A percentile compares a stretch with the other conserved stretches of the same genome.
Evolutionary conservation across 2,888 invertebrate genomes (phyloP).

Genomic region (Opisthograptis luteolata): DNA sequence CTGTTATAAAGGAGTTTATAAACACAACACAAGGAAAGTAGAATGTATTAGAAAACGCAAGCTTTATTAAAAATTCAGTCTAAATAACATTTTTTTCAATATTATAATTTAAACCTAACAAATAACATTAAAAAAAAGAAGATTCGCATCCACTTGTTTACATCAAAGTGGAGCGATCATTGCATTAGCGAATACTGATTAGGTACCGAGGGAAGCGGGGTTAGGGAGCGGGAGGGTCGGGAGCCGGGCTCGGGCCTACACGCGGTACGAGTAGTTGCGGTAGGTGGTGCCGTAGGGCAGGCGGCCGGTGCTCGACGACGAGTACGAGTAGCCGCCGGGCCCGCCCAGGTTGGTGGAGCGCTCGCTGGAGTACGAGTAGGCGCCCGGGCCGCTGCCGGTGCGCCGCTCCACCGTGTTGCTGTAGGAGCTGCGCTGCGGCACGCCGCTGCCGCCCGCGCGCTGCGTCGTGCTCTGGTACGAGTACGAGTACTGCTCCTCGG

Average conservation of each 20-base stretch:
- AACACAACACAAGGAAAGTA: conserved; percentile 67
- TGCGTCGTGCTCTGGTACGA: conserved; percentile 88
- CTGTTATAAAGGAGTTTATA: conserved; percentile 46
- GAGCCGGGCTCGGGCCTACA: conserved; percentile 82
- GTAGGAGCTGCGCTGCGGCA: conserved; percentile 87
- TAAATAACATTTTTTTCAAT: conserved; percentile 68
- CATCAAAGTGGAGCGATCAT: conserved; percentile 76
- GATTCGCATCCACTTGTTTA: conserved; percentile 72
- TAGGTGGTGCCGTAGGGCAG: conserved; percentile 92
- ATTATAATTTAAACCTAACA: conserved; percentile 57
- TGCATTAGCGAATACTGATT: conserved; percentile 80
- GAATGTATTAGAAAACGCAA: conserved; percentile 74
- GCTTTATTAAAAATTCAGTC: conserved; percentile 84
- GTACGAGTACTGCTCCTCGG: conserved; percentile 94
- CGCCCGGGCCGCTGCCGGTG: conserved; percentile 88
- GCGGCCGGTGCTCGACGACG: conserved; percentile 90
- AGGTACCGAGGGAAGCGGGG: conserved; percentile 55
- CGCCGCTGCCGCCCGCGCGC: conserved; percentile 71
- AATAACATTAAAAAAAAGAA: conserved; percentile 65
- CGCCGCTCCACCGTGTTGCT: conserved; percentile 88
- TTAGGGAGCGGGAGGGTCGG: conserved; percentile 40
- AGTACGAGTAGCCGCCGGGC: conserved; percentile 94
- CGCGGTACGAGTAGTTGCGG: conserved; percentile 94
- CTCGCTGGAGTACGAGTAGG: conserved; percentile 91
- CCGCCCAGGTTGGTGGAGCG: conserved; percentile 89